Evolutionary conservation across 2,888 invertebrate genomes (phyloP).

Genomic region (Synanthedon formicaeformis): DNA sequence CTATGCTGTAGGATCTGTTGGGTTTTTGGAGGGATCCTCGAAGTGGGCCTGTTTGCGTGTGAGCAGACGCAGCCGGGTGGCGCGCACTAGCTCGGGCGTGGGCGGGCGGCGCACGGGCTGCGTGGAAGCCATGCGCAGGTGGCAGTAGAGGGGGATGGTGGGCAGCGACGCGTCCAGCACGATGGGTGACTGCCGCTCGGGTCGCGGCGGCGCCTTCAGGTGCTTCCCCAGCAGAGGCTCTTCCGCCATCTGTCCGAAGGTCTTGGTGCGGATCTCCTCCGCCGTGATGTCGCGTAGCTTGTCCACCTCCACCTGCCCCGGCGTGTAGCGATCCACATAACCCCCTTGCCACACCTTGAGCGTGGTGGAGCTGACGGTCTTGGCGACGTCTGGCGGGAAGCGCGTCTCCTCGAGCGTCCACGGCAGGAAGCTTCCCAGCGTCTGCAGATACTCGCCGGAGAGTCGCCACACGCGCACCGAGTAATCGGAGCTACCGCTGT

Average conservation of each 20-base stretch:
- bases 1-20: constrained; percentile 5
- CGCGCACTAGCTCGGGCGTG: constrained; percentile 64
- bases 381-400: constrained; percentile 79
- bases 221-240: constrained; percentile 72
- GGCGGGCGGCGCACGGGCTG: constrained; percentile 66
- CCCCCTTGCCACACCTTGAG: constrained; percentile 72
- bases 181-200: constrained; percentile 57
- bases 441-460: constrained; percentile 78
- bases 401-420: constrained; percentile 71
- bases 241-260: constrained; percentile 67
- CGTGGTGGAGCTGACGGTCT: constrained; percentile 81
- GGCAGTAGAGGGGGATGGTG: constrained; percentile 76
- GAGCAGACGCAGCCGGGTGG: constrained; percentile 38
- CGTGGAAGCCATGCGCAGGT: constrained; percentile 73
- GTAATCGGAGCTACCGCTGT: constrained; percentile 76
- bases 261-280: constrained; percentile 41
- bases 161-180: constrained; percentile 73
- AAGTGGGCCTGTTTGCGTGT: constrained; percentile 74
- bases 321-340: constrained; percentile 60
- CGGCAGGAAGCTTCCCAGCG: constrained; percentile 77
- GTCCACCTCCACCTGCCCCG: constrained; percentile 56
- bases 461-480: constrained; percentile 82
- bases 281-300: constrained; percentile 48
- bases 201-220: constrained; percentile 65
- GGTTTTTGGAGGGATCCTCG: constrained; percentile 7